phyloP scores from a whole-genome alignment of 2,888 invertebrate genomes.

The Cosmopolites sordidus region DNA sequence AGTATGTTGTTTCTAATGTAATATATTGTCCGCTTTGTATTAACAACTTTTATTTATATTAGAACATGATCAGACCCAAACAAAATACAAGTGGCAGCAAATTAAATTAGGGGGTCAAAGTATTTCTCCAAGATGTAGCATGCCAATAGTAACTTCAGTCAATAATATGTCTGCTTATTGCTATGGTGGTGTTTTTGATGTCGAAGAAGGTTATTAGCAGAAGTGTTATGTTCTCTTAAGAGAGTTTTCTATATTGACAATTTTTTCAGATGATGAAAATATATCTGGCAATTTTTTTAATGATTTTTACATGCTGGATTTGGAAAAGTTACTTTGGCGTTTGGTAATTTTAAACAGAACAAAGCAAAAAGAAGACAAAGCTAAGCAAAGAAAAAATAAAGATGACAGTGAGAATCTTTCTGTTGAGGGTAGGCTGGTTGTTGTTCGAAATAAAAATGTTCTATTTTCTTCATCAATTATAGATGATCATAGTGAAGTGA shows the following conservation, averaged over 20 bases:
- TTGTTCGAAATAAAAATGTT: too few relatives aligned
- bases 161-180: slow-evolving; percentile 65
- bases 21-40: not conserved
- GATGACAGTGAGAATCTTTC: slow-evolving; percentile 11
- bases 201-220: slow-evolving; percentile 55
- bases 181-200: slow-evolving; percentile 85
- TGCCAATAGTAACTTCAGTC: slow-evolving; percentile 60
- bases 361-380: slow-evolving; percentile 43
- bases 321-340: slow-evolving; percentile 72
- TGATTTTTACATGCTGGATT: slow-evolving; percentile 71
- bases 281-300: slow-evolving; percentile 76
- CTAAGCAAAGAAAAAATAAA: slow-evolving; percentile 47
- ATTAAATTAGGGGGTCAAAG: slow-evolving; percentile 61
- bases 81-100: slow-evolving; percentile 68
- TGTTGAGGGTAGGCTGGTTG: slow-evolving; percentile 29
- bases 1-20: slow-evolving; percentile 50
- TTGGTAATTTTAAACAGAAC: slow-evolving; percentile 54
- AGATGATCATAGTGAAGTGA: not conserved
- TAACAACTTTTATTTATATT: slow-evolving; percentile 29
- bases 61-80: slow-evolving; percentile 58
- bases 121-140: slow-evolving; percentile 65
- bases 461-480: too few relatives aligned
- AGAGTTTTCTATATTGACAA: not conserved
- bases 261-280: slow-evolving; percentile 57
- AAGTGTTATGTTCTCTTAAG: not conserved